phyloP scores from a whole-genome alignment of 1,140 invertebrate genomes.

The Himalopsyche phryganea region DNA sequence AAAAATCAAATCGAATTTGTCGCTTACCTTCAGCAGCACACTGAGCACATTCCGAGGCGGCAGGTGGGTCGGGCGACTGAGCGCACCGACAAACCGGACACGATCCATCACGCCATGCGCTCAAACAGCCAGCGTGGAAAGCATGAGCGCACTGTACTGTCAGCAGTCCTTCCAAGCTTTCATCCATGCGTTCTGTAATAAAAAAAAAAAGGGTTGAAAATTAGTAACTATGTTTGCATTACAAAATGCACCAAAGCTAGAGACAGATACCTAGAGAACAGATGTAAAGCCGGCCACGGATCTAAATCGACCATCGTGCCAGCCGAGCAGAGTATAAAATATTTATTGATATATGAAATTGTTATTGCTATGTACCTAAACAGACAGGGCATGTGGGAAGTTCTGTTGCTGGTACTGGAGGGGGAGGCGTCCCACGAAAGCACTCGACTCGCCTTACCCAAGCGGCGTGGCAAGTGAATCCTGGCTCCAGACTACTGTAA shows the following conservation, averaged over 20 bases:
- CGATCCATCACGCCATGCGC: slow-evolving; percentile 94
- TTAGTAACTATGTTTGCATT: no score
- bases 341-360: no score
- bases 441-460: slow-evolving; percentile 83
- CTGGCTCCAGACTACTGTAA: slow-evolving; percentile 91
- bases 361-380: no score
- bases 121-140: slow-evolving; percentile 92
- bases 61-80: slow-evolving; percentile 88
- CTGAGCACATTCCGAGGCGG: slow-evolving; percentile 37
- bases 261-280: no score
- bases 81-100: slow-evolving; percentile 79
- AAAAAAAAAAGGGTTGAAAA: no score
- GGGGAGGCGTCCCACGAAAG: slow-evolving; percentile 65
- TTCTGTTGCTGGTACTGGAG: slow-evolving; percentile 82
- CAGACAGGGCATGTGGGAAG: slow-evolving; percentile 97
- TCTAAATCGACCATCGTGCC: no score
- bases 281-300: no score
- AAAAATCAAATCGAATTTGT: no score
- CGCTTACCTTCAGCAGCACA: slow-evolving; percentile 26
- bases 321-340: no score
- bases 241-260: no score
- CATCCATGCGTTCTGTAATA: slow-evolving; percentile 92
- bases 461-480: slow-evolving; percentile 85
- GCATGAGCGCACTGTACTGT: slow-evolving; percentile 98
- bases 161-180: slow-evolving; percentile 94